Percentiles rank a stretch among this genome's conserved stretches.
These are phyloP conservation scores for Danio jaintianensis DNA, from an alignment of 2,797 vertebrate species.

Conservation along the genomic window DNA sequence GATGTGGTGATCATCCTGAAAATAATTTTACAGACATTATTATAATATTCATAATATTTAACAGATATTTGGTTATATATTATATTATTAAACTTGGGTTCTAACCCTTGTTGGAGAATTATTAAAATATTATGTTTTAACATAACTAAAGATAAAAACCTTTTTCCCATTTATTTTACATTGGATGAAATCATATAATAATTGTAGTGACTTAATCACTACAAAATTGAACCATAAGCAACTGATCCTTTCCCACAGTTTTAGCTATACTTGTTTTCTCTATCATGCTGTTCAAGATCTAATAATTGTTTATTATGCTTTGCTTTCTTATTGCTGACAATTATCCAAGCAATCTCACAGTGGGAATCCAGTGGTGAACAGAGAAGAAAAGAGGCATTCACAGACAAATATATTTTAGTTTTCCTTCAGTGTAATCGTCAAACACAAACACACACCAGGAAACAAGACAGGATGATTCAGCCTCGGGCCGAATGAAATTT, in stretches of 20 bases:
- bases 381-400: background rate
- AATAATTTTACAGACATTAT: too few species aligned
- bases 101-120: background rate
- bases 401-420: constrained; percentile 23
- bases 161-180: background rate
- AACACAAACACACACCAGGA: constrained; percentile 12
- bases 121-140: background rate
- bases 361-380: constrained; percentile 22
- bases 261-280: background rate
- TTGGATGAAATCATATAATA: background rate
- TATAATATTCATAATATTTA: too few species aligned
- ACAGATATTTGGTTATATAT: too few species aligned
- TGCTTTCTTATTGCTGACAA: constrained; percentile 6
- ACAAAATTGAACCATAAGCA: background rate
- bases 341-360: constrained; percentile 13
- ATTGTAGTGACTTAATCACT: background rate
- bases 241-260: background rate
- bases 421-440: constrained; percentile 24
- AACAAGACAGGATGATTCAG: constrained; percentile 17
- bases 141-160: background rate
- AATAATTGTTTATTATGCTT: constrained; percentile 1
- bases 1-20: too few species aligned
- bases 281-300: constrained; percentile 8
- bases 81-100: too few species aligned
- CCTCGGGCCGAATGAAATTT: constrained; percentile 64